Base-by-base conservation (phyloP, 2,113 vertebrate genomes). In the Aphelocoma coerulescens region DNA sequence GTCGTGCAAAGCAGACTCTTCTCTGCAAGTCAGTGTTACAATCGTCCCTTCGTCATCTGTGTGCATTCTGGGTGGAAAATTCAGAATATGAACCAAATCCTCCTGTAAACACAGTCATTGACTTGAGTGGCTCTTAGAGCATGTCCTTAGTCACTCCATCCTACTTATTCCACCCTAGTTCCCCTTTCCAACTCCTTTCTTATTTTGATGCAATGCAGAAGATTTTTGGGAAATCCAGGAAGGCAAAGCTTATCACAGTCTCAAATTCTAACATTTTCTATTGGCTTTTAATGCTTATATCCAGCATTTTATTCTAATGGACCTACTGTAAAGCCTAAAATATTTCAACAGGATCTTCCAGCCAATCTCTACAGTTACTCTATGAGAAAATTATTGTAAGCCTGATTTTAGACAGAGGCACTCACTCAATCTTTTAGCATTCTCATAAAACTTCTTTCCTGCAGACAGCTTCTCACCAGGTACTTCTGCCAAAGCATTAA, bases 391-490 rank as follows among this genome's bases (percentile, higher is more conserved):
- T 49, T 72, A 13, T 21, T 51, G 3, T 85, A 65, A 85, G 32
- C 18, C 51, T 52, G 55, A 84, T 86, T 92, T 92, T 88, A 80
- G 78, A 76, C 43, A 27, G 28, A 69, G 18, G 11, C 74, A 83
- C 58, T 76, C 46, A 30, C 33, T 94, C 73, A 91, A 19, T 51
- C 41, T 91, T 91, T 80, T 10, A 82, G 35, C 58, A 44, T 79
- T 79, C 58, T 90, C 91, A 82, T 41, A 91, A 79, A 97, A 85
- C 58, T 87, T 75, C 22, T 86, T 86, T 81, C 41, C 63, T 78
- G 67, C 75, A 81, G 76, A 67, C 77, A 73, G 26, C 59, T 95
- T 88, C 92, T 95, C 51, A 80, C 52, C 41, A 73, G 44, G 30
- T 88, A 13, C 59, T 66, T 65, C 37, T 86, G 59, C 83, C 81